Evolutionary conservation across 2,888 invertebrate species (phyloP).

Genomic region (Campopleginae sp.): DNA sequence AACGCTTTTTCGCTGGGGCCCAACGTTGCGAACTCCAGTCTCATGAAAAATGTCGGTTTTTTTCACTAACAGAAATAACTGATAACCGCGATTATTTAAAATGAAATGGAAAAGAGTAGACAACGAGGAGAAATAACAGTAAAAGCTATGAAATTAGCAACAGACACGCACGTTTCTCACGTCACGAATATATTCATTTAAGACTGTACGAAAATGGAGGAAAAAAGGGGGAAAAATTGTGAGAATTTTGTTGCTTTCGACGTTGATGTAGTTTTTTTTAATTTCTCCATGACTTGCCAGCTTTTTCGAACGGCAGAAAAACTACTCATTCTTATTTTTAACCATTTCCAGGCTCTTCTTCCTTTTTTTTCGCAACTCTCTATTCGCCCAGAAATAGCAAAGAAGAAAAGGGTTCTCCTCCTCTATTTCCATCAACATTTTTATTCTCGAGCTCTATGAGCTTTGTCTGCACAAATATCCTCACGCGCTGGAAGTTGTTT

Average conservation of each 20-base stretch:
- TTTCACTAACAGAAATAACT: neutral
- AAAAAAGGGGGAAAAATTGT: neutral
- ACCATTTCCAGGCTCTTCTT: neutral
- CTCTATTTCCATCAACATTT: conserved; percentile 19
- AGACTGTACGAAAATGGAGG: neutral
- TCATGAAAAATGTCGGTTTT: too few species aligned
- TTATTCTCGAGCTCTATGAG: conserved; percentile 9
- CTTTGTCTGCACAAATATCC: neutral
- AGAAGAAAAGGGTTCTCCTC: conserved; percentile 11
- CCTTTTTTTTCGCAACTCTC: neutral
- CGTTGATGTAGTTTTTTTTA: neutral
- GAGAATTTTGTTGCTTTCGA: neutral
- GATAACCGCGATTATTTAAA: conserved; percentile 1
- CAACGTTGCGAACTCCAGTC: too few species aligned
- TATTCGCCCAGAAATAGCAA: neutral
- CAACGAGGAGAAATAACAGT: neutral
- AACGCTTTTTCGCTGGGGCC: neutral
- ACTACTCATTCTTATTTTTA: neutral
- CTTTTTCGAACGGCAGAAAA: neutral
- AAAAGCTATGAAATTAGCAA: conserved; percentile 25
- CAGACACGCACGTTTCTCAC: neutral
- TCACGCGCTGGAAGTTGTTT: conserved; percentile 47
- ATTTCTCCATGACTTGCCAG: neutral
- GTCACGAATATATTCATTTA: neutral
- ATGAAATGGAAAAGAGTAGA: neutral